Percentiles rank a stretch among this genome's conserved stretches.
phyloP scores from a whole-genome alignment of 35 echinoderm and acorn worm genomes.

The Patiria miniata region DNA sequence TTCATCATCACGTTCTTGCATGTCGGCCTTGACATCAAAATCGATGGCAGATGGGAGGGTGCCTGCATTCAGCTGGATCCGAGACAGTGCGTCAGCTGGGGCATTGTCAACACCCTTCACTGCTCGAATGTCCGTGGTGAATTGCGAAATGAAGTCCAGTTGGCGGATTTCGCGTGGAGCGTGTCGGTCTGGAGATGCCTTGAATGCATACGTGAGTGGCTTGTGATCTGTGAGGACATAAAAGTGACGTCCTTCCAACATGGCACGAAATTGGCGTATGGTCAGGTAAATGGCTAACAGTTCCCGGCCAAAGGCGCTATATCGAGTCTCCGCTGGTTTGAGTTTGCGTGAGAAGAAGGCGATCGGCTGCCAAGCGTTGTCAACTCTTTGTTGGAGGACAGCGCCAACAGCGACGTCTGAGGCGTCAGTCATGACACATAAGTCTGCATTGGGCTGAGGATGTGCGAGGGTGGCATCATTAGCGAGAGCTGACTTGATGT shows the following conservation, averaged over 20 bases:
- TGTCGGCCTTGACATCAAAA: no score
- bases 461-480: no score
- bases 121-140: constrained; percentile 37
- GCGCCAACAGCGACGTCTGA: constrained; percentile 52
- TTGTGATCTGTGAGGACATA: not conserved
- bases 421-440: constrained; percentile 52
- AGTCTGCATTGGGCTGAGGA: not conserved
- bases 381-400: constrained; percentile 25
- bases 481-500: constrained; percentile 28
- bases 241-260: constrained; percentile 34
- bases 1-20: no score
- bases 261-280: constrained; percentile 39
- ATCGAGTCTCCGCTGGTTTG: constrained; percentile 43
- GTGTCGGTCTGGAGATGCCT: constrained; percentile 26
- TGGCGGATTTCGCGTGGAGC: constrained; percentile 55
- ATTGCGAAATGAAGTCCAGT: constrained; percentile 52
- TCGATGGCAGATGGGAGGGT: no score
- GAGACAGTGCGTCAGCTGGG: constrained; percentile 17
- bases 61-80: no score
- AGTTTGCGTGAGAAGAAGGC: constrained; percentile 63
- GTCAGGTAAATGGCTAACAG: constrained; percentile 42
- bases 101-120: constrained; percentile 27
- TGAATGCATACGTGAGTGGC: constrained; percentile 46
- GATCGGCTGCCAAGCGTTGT: constrained; percentile 21
- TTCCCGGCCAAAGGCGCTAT: constrained; percentile 62